Conservation (phyloP, 2,888 invertebrate genomes). For the Ormia ochracea region DNA sequence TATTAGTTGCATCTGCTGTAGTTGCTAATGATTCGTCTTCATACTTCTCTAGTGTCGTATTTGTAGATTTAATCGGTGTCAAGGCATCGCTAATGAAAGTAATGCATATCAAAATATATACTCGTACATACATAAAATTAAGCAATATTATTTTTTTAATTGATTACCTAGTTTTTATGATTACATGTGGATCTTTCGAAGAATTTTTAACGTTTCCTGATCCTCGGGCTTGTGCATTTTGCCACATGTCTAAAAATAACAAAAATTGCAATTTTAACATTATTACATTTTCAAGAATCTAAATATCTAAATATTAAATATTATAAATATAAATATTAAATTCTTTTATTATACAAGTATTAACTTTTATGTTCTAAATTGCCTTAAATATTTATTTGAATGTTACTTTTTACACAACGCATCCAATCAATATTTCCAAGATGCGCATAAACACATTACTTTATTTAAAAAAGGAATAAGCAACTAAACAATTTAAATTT, state of each 20-base stretch:
- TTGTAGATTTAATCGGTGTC: conserved; percentile 1
- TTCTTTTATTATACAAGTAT: no score
- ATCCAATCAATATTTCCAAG: no score
- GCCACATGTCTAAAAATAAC: conserved; percentile 19
- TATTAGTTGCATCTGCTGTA: neutral
- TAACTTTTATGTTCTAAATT: no score
- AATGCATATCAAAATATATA: neutral
- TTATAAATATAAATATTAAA: no score
- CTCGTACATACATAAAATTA: neutral
- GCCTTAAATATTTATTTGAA: no score
- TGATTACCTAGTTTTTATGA: conserved; percentile 28
- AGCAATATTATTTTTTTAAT: neutral
- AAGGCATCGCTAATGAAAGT: conserved; percentile 31
- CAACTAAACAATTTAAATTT: no score
- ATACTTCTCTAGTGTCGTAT: neutral
- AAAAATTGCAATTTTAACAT: neutral
- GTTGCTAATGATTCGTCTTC: neutral
- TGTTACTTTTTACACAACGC: no score
- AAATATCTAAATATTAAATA: no score
- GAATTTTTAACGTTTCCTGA: conserved; percentile 5
- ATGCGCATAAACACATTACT: no score
- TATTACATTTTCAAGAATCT: no score
- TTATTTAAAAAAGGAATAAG: no score
- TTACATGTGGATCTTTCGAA: neutral
- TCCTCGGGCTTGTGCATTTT: conserved; percentile 30